Percentiles rank a stretch among this genome's conserved stretches.
Evolutionary conservation across 2,797 vertebrate species (phyloP).

Genomic region (Sebastes itinus): DNA sequence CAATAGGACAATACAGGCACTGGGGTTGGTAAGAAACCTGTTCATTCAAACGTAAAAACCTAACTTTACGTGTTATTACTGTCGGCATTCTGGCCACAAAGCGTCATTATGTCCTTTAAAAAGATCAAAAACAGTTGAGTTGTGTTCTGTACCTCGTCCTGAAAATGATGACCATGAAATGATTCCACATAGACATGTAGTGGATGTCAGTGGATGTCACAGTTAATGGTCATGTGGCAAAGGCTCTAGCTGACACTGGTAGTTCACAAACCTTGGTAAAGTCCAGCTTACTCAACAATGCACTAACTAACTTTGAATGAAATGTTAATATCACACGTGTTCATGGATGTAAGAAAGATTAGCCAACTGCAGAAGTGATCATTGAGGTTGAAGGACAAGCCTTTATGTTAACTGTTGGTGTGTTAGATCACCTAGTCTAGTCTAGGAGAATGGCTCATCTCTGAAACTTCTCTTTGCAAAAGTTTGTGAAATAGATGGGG

Average conservation of each 20-base stretch:
- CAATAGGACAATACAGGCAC: not conserved
- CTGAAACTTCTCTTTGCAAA: too few species aligned
- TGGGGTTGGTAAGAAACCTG: not conserved
- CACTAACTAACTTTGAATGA: not conserved
- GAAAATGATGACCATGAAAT: not conserved
- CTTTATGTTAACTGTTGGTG: not conserved
- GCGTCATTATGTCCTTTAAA: too few species aligned
- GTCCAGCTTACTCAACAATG: not conserved
- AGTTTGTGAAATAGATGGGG: too few species aligned
- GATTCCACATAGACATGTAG: not conserved
- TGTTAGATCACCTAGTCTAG: not conserved
- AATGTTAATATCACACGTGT: not conserved
- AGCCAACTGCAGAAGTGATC: not conserved
- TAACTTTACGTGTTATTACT: too few species aligned
- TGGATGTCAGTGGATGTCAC: not conserved
- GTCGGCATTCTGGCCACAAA: too few species aligned
- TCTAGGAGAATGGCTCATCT: too few species aligned
- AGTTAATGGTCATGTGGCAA: not conserved
- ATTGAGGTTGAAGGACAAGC: not conserved
- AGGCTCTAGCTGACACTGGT: not conserved
- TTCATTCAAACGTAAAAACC: too few species aligned
- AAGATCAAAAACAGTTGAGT: too few species aligned
- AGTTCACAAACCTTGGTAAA: not conserved
- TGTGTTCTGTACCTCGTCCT: not conserved
- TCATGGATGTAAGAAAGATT: not conserved